Base-by-base conservation (phyloP, 2,113 vertebrate species). In the Micromys minutus region DNA sequence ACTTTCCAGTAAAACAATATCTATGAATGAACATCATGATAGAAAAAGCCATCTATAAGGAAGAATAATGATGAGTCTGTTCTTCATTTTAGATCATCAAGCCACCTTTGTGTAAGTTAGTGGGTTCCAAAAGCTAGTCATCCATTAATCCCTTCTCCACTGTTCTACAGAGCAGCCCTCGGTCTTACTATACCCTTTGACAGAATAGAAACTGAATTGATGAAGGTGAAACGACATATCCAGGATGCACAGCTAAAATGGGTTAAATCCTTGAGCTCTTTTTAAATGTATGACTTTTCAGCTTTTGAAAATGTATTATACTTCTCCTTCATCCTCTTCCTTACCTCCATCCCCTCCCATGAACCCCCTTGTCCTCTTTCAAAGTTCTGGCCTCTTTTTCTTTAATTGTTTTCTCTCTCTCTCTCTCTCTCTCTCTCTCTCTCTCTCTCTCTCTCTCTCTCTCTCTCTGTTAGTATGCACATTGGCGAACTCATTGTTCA, bases 171-270 rank as follows among this genome's bases (percentile, higher is more conserved):
- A 93, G 21, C 15, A 71, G 29, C 3, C 17, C 24, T 52, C 77
- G 50, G 13, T 1, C 15, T 91, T 76, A 52, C 22, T 29, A 69
- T 42, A 87, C 3, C 0, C 71, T 69, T 89, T 87, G 63, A 83
- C 29, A 87, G 17, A 76, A 17, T 22, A 47, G 12, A 87, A 74
- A 96, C 47, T 84, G 69, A 91, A 65, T 84, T 92, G 55, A 61
- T 7, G 81, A 29, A 77, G 3, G 10, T 65, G 61, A 71, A 93
- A 19, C 52, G 45, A 47, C n/a, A 67, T 39, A 21, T 72, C 34
- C 31, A 45, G 36, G 21, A 89, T 52, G 24, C 5, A 87, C 11
- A 24, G 4, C 42, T 77, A 31, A 71, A 15, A 90, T 22, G 91
- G 47, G 63, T 67, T 31, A 55, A 29, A 94, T 75, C 50, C 36